Percentiles rank a stretch among this genome's conserved stretches.
Evolutionary conservation across 2,113 vertebrate species (phyloP).

Genomic region (Larimichthys polyactis): DNA sequence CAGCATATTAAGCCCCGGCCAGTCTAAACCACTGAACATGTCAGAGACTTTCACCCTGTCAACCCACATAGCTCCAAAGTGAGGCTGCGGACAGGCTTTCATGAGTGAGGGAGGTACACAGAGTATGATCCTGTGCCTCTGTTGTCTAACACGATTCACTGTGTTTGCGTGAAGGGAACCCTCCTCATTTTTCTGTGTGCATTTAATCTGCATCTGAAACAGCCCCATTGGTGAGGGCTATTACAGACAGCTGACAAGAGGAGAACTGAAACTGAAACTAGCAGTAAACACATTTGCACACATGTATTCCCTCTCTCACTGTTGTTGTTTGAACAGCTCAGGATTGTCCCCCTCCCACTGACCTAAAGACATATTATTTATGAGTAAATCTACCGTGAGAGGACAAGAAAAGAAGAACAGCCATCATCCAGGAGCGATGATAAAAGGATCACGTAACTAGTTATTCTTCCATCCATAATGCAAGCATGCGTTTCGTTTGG

Average conservation of each 20-base stretch:
- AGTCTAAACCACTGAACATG: constrained; percentile 34
- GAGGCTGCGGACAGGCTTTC: constrained; percentile 15
- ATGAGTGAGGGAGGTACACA: constrained; percentile 28
- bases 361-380: constrained; percentile 13
- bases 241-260: constrained; percentile 38
- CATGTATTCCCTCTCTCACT: background rate
- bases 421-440: constrained; percentile 3
- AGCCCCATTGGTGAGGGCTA: constrained; percentile 24
- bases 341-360: constrained; percentile 8
- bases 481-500: constrained; percentile 45
- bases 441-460: constrained; percentile 20
- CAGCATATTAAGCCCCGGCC: constrained; percentile 17
- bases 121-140: constrained; percentile 25
- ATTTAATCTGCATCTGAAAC: constrained; percentile 51
- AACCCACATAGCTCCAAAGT: background rate
- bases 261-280: constrained; percentile 31
- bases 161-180: constrained; percentile 40
- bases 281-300: constrained; percentile 18
- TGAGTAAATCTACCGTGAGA: background rate
- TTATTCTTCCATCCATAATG: constrained; percentile 41
- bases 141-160: constrained; percentile 40
- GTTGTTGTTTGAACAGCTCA: constrained; percentile 1
- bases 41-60: constrained; percentile 36
- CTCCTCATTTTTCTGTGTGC: constrained; percentile 46
- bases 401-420: constrained; percentile 9